These are phyloP conservation scores for Canis aureus DNA, from an alignment of 2,113 vertebrate genomes.

Conservation along the genomic window DNA sequence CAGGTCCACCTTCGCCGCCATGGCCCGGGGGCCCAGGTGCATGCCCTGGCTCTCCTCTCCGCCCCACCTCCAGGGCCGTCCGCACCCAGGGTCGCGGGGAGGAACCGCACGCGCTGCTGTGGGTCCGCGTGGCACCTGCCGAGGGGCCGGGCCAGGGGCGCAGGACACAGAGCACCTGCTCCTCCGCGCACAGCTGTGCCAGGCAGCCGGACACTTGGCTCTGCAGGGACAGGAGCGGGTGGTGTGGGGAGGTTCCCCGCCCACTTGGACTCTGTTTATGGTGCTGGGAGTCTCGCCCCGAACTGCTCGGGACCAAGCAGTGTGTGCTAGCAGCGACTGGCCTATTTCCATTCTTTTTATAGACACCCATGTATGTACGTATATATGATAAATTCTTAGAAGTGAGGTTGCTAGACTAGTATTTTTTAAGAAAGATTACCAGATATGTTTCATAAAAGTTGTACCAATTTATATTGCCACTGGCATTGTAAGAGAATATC, in stretches of 20 bases:
- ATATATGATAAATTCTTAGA: not conserved
- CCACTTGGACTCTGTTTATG: slow-evolving; percentile 76
- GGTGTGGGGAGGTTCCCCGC: slow-evolving; percentile 70
- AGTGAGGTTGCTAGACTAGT: not conserved
- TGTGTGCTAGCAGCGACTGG: slow-evolving; percentile 57
- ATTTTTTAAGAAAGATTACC: not conserved
- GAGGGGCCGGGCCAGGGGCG: slow-evolving; percentile 65
- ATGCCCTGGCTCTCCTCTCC: slow-evolving; percentile 54
- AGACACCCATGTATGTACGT: not conserved
- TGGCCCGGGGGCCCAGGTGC: slow-evolving; percentile 78
- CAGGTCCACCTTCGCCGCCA: slow-evolving; percentile 85
- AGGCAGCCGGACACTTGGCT: slow-evolving; percentile 70
- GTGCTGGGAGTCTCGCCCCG: slow-evolving; percentile 65
- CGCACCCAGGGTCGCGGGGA: not conserved
- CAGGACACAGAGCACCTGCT: slow-evolving; percentile 64
- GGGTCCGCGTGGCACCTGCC: slow-evolving; percentile 35
- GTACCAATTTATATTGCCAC: not conserved
- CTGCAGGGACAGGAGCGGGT: slow-evolving; percentile 74
- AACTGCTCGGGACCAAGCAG: slow-evolving; percentile 54
- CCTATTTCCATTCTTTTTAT: not conserved
- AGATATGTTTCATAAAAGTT: not conserved
- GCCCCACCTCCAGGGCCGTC: slow-evolving; percentile 42
- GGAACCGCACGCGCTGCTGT: slow-evolving; percentile 11
- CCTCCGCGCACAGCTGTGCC: slow-evolving; percentile 73
- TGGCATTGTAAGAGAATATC: not conserved